Evolutionary conservation across 2,888 invertebrate genomes (phyloP), one percentile per base, ranked within the genome.

Genomic region (Polymixis lichenea): DNA sequence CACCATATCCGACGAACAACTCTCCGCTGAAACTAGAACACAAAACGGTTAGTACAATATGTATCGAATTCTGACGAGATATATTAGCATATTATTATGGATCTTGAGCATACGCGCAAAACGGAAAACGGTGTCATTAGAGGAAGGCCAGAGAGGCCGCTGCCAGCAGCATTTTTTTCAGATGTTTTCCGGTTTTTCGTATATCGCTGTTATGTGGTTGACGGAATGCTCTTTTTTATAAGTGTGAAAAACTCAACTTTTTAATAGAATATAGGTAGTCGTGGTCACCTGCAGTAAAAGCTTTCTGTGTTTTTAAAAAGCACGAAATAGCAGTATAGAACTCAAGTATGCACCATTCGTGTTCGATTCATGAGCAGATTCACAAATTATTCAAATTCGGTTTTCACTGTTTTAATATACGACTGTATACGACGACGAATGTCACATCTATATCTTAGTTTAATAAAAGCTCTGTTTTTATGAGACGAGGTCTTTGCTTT

Each of bases 1-100:
- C 13, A 95, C 93, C 0, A 91, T 91, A 71, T 95, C 95, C 2
- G 96, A 96, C 66, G 96, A 95, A 61, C 93, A 94, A 22, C 81
- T 92, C 15, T 75, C 90, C 4, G 81, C 86, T 0, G 95, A 96
- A 56, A 92, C 76, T 65, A 91, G 93, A 72, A 90, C 82, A 46
- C 96, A 94, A 78, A 94, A 91, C 61, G 96, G 96, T 96, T 84
- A 89, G 87, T 68, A 38, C 46, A 64, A 22, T 17, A 55, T 25
- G 7, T 60, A 5, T 25, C 6, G 0, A 15, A 61, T 25, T 38
- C 38, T 51, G 38, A 53, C 11, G n/a, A n/a, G 11, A 4, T 32
- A 60, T 67, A 2, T 32, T 56, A n/a, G n/a, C 60, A 43, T 43
- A 43, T 9, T 38, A 66, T 28, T 38, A 66, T 51, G 28, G 8